Evolutionary conservation across 2,888 invertebrate genomes (phyloP).

Genomic region (Ectemnius continuus): DNA sequence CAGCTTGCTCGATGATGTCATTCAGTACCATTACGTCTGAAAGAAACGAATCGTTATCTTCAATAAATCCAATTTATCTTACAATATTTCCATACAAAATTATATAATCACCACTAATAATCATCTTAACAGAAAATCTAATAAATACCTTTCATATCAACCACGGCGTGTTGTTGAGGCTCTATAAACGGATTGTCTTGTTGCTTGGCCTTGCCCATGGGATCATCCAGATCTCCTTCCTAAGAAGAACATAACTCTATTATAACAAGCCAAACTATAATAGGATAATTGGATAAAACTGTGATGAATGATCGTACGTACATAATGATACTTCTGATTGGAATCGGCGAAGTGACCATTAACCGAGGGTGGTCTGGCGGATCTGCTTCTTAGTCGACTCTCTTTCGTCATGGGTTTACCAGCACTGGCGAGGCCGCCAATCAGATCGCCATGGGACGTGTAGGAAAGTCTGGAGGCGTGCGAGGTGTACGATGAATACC

Average conservation of each 20-base stretch:
- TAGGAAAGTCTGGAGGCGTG: slow-evolving; percentile 96
- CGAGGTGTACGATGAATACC: slow-evolving; percentile 97
- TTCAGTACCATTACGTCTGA: slow-evolving; percentile 98
- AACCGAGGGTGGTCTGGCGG: slow-evolving; percentile 81
- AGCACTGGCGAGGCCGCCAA: slow-evolving; percentile 84
- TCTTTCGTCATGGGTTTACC: slow-evolving; percentile 89
- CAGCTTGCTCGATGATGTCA: slow-evolving; percentile 97
- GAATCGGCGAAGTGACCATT: slow-evolving; percentile 82
- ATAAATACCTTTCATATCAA: slow-evolving; percentile 92
- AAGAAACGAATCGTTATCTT: slow-evolving; percentile 8
- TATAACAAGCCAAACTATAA: too few species aligned
- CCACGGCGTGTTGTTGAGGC: slow-evolving; percentile 91
- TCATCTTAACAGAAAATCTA: slow-evolving; percentile 41
- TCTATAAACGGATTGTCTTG: slow-evolving; percentile 96
- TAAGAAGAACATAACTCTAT: slow-evolving; percentile 69
- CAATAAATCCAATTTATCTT: neutral
- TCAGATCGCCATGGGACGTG: slow-evolving; percentile 94
- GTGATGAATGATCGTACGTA: slow-evolving; percentile 72
- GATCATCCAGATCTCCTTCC: slow-evolving; percentile 91
- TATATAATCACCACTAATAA: too few species aligned
- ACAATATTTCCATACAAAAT: neutral
- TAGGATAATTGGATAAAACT: neutral
- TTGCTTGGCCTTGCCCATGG: slow-evolving; percentile 90
- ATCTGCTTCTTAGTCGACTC: slow-evolving; percentile 87
- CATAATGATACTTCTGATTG: slow-evolving; percentile 84